Conservation (phyloP, 2,888 invertebrate genomes). For the Drosophila peninsularis region DNA sequence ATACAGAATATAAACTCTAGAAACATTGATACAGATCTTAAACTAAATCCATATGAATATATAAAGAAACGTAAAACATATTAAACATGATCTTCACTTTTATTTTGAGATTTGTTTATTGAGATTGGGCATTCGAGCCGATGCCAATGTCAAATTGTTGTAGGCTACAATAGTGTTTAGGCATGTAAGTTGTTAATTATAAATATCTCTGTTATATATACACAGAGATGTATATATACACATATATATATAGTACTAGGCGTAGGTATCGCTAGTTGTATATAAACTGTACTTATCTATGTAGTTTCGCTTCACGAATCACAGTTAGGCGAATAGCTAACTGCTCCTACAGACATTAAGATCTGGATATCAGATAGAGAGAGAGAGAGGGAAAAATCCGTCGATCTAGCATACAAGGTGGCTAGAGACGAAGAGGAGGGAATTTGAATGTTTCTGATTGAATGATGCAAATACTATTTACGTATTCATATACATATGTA, state of each 20-base stretch:
- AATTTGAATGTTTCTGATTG: constrained; percentile 19
- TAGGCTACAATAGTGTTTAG: constrained; percentile 36
- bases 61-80: too few species aligned
- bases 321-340: constrained; percentile 22
- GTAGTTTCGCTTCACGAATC: constrained; percentile 24
- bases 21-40: background rate
- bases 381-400: background rate
- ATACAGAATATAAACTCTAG: background rate
- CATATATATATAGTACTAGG: constrained; percentile 21
- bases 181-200: constrained; percentile 27
- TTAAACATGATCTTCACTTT: too few species aligned
- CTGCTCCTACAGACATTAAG: constrained; percentile 5
- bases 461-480: constrained; percentile 27
- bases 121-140: constrained; percentile 34
- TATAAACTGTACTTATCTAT: constrained; percentile 47
- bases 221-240: constrained; percentile 2
- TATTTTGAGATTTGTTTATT: constrained; percentile 30
- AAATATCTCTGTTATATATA: constrained; percentile 18
- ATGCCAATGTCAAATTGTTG: constrained; percentile 43
- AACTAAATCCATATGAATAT: too few species aligned
- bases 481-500: constrained; percentile 6
- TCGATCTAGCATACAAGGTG: constrained; percentile 4
- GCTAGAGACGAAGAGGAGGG: constrained; percentile 18
- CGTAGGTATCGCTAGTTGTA: constrained; percentile 38
- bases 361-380: constrained; percentile 6